phyloP scores from a whole-genome alignment of 2,888 invertebrate genomes.

The Melanargia galathea region DNA sequence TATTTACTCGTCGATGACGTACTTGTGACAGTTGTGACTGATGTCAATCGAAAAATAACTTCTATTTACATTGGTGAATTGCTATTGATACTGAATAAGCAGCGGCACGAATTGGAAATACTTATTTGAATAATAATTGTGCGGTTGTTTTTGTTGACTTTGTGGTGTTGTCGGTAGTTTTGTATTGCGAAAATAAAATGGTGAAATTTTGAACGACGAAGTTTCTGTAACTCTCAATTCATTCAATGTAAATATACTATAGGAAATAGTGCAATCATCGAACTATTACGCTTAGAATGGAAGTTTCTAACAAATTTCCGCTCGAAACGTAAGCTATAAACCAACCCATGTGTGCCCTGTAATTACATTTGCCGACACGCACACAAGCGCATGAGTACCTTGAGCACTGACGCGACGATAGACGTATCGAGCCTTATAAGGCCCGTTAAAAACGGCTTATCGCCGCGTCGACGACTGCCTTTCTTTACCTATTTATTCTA shows the following conservation, averaged over 20 bases:
- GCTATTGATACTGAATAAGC: slow-evolving; percentile 27
- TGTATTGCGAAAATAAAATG: not conserved
- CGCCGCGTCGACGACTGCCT: no score
- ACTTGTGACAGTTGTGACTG: not conserved
- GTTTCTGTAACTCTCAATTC: not conserved
- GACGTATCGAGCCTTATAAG: no score
- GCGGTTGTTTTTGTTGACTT: slow-evolving; percentile 13
- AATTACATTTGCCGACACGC: no score
- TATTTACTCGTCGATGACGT: not conserved
- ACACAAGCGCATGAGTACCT: no score
- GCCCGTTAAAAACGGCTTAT: no score
- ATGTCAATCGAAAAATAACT: slow-evolving; percentile 18
- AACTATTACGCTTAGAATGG: no score
- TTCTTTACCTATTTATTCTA: no score
- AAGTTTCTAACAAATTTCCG: no score
- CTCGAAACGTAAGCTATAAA: no score
- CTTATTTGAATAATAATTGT: slow-evolving; percentile 13
- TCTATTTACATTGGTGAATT: slow-evolving; percentile 27
- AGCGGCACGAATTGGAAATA: slow-evolving; percentile 10
- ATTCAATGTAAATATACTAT: not conserved
- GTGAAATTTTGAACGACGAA: not conserved
- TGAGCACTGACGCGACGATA: no score
- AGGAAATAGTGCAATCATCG: no score
- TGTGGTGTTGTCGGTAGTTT: not conserved
- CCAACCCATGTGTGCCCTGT: no score